These are phyloP conservation scores for Syngnathus floridae DNA, from an alignment of 2,113 vertebrate genomes.

Conservation along the genomic window DNA sequence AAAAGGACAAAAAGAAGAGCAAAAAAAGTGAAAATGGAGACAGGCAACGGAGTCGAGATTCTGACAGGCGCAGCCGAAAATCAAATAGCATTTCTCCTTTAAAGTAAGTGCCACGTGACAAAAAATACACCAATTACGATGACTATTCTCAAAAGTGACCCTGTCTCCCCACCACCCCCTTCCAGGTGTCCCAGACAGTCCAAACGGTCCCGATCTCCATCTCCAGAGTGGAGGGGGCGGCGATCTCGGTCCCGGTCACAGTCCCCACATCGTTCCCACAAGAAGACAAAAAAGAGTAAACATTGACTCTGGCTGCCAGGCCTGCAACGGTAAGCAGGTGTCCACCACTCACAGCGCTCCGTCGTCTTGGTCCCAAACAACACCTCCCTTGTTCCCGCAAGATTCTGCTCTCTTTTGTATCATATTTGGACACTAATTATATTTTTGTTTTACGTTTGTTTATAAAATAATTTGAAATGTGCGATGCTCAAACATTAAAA, in stretches of 20 bases:
- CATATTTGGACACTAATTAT: slow-evolving; percentile 66
- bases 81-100: slow-evolving; percentile 55
- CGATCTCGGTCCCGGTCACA: slow-evolving; percentile 59
- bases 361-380: slow-evolving; percentile 31
- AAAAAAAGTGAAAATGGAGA: slow-evolving; percentile 60
- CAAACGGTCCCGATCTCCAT: slow-evolving; percentile 70
- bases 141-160: neutral
- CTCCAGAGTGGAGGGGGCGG: slow-evolving; percentile 54
- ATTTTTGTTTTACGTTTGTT: slow-evolving; percentile 64
- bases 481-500: slow-evolving; percentile 53
- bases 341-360: slow-evolving; percentile 21
- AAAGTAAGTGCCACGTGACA: slow-evolving; percentile 43
- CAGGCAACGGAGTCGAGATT: slow-evolving; percentile 52
- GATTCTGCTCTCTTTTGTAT: slow-evolving; percentile 64
- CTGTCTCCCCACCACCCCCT: neutral
- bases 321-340: slow-evolving; percentile 7
- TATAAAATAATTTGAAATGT: slow-evolving; percentile 58
- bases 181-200: slow-evolving; percentile 69
- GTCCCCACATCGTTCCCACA: slow-evolving; percentile 74
- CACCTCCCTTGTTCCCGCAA: slow-evolving; percentile 16
- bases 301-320: slow-evolving; percentile 53
- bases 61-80: slow-evolving; percentile 45
- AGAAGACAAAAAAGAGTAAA: slow-evolving; percentile 77
- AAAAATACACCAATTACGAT: neutral
- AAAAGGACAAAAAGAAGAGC: slow-evolving; percentile 60